phyloP scores from a whole-genome alignment of 2,888 invertebrate species.

The Pandemis heparana region DNA sequence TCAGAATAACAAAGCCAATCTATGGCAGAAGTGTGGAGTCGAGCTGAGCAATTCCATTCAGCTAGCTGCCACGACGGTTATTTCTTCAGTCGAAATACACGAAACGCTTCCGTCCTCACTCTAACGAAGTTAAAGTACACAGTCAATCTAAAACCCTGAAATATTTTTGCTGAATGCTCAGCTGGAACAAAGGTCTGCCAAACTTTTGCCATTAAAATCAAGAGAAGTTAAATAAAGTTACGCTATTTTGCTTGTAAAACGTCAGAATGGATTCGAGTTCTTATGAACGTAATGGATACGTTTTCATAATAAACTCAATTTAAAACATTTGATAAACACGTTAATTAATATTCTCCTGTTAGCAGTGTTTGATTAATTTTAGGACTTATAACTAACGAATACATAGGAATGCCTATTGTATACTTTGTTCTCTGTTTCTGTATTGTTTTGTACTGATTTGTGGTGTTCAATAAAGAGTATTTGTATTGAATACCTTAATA shows the following conservation, averaged over 20 bases:
- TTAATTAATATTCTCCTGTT: slow-evolving; percentile 8
- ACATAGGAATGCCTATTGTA: no score
- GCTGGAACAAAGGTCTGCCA: slow-evolving; percentile 47
- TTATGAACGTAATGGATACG: slow-evolving; percentile 36
- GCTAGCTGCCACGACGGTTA: neutral
- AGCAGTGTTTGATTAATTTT: neutral
- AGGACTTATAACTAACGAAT: neutral
- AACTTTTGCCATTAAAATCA: slow-evolving; percentile 56
- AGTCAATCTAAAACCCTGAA: slow-evolving; percentile 38
- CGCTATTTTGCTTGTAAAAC: slow-evolving; percentile 39
- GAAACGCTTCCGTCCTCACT: slow-evolving; percentile 2
- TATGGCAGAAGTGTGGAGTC: slow-evolving; percentile 8
- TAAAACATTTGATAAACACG: slow-evolving; percentile 1
- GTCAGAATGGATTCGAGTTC: slow-evolving; percentile 31
- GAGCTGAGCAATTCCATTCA: slow-evolving; percentile 13
- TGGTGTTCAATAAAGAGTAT: no score
- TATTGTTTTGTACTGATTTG: no score
- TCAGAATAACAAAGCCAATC: slow-evolving; percentile 15
- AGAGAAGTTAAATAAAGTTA: slow-evolving; percentile 45
- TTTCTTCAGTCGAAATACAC: slow-evolving; percentile 10
- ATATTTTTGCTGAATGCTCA: slow-evolving; percentile 46
- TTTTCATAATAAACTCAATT: slow-evolving; percentile 28
- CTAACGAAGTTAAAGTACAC: slow-evolving; percentile 33
- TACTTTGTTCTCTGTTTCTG: no score
- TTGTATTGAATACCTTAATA: no score